These are phyloP conservation scores for Sceloporus tristichus DNA, from an alignment of 2,113 vertebrate genomes.

Conservation along the genomic window DNA sequence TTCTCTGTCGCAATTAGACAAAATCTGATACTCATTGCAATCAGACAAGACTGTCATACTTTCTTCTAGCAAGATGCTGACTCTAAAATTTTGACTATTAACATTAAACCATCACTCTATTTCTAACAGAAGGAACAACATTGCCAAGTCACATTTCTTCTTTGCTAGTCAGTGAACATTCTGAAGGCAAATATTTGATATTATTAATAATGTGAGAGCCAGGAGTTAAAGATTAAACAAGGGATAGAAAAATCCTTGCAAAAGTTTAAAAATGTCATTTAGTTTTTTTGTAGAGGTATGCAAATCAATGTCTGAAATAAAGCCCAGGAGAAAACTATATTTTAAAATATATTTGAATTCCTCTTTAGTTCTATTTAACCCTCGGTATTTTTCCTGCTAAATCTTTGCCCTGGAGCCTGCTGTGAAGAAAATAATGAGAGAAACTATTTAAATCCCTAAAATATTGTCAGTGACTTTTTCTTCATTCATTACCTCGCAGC, in stretches of 20 bases:
- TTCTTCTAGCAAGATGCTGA: conserved; percentile 54
- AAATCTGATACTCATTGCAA: conserved; percentile 54
- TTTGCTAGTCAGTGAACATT: conserved; percentile 69
- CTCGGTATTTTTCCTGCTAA: conserved; percentile 68
- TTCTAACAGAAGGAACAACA: conserved; percentile 70
- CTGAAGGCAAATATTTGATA: conserved; percentile 76
- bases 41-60: conserved; percentile 54
- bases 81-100: conserved; percentile 70
- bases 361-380: conserved; percentile 72
- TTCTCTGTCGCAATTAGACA: conserved; percentile 56
- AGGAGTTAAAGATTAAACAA: conserved; percentile 76
- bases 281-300: conserved; percentile 68
- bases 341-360: conserved; percentile 74
- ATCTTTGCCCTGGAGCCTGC: conserved; percentile 72
- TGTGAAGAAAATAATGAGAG: conserved; percentile 72
- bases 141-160: conserved; percentile 68
- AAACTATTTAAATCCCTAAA: conserved; percentile 60
- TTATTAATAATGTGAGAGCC: conserved; percentile 74
- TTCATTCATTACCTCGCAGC: conserved; percentile 62
- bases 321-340: conserved; percentile 70
- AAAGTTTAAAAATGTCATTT: conserved; percentile 70
- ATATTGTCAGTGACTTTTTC: conserved; percentile 49
- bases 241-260: conserved; percentile 63
- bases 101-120: conserved; percentile 55
- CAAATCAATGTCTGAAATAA: conserved; percentile 72